These are phyloP conservation scores for Microtus ochrogaster DNA, from an alignment of 2,113 vertebrate genomes.

Conservation along the genomic window DNA sequence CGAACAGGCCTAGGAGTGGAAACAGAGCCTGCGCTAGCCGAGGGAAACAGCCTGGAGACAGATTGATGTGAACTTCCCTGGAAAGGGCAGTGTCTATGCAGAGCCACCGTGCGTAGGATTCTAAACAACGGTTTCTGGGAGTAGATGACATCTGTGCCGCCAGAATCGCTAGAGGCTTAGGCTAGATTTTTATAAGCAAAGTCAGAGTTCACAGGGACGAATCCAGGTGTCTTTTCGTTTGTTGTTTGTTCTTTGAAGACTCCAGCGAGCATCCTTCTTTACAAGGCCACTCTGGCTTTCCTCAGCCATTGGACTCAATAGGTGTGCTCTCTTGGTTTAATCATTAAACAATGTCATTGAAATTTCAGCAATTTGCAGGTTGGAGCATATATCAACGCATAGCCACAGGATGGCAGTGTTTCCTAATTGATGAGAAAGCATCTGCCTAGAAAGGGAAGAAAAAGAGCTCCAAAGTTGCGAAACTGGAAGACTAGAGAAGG, in stretches of 20 bases:
- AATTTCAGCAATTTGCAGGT: neutral
- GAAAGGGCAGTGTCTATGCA: neutral
- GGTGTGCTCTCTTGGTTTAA: slow-evolving; percentile 20
- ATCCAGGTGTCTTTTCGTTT: neutral
- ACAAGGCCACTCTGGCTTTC: neutral
- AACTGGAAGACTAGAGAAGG: neutral
- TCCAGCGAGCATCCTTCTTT: neutral
- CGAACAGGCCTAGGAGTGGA: neutral
- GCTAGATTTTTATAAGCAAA: slow-evolving; percentile 39
- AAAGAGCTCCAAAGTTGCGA: neutral
- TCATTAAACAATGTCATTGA: neutral
- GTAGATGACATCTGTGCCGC: neutral
- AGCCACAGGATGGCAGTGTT: slow-evolving; percentile 78
- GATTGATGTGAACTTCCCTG: neutral
- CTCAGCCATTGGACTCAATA: neutral
- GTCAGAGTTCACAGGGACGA: neutral
- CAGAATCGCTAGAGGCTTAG: neutral
- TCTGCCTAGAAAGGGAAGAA: neutral
- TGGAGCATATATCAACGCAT: neutral
- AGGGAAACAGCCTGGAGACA: neutral
- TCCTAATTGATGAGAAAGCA: slow-evolving; percentile 51
- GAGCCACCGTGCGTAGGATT: neutral
- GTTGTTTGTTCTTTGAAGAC: neutral
- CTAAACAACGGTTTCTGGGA: neutral
- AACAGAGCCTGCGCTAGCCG: neutral